Percentiles rank a stretch among this genome's conserved stretches.
These are phyloP conservation scores for Diacarnus erythraeanus DNA, from an alignment of 37 sponge, comb jelly and placozoan genomes.

Conservation along the genomic window DNA sequence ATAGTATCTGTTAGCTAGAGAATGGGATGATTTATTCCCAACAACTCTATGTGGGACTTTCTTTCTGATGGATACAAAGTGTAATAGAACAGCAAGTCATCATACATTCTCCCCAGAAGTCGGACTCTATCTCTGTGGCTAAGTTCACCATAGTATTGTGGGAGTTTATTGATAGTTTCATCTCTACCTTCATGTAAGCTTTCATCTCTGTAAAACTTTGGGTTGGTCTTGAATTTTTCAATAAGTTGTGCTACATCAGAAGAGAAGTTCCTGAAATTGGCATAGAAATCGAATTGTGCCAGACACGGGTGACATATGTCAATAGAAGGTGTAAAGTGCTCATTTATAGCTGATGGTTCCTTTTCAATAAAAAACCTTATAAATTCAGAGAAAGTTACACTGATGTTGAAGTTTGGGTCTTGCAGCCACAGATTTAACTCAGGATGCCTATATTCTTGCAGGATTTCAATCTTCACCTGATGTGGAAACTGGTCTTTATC, in stretches of 20 bases:
- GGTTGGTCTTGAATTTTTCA: slow-evolving; percentile 31
- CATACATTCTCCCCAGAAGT: slow-evolving; percentile 27
- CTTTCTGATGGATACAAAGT: slow-evolving; percentile 43
- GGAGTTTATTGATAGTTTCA: slow-evolving; percentile 6
- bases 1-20: background rate
- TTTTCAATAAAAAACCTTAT: slow-evolving; percentile 15
- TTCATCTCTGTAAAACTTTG: slow-evolving; percentile 30
- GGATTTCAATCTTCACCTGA: slow-evolving; percentile 15
- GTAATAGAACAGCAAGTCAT: slow-evolving; percentile 50
- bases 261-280: slow-evolving; percentile 38
- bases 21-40: slow-evolving; percentile 16
- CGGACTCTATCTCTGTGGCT: slow-evolving; percentile 26
- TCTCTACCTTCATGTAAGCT: slow-evolving; percentile 13
- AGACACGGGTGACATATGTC: slow-evolving; percentile 66
- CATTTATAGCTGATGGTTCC: slow-evolving; percentile 7
- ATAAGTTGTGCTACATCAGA: slow-evolving; percentile 18
- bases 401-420: slow-evolving; percentile 6
- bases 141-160: slow-evolving; percentile 12
- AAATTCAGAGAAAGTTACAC: slow-evolving; percentile 42
- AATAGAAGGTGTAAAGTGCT: slow-evolving; percentile 48
- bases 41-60: slow-evolving; percentile 6
- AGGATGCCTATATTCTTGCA: background rate
- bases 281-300: slow-evolving; percentile 51
- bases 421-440: slow-evolving; percentile 23
- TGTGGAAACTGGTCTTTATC: slow-evolving; percentile 1